Evolutionary conservation across 2,888 invertebrate species (phyloP).

Genomic region (Meandrusa payeni): DNA sequence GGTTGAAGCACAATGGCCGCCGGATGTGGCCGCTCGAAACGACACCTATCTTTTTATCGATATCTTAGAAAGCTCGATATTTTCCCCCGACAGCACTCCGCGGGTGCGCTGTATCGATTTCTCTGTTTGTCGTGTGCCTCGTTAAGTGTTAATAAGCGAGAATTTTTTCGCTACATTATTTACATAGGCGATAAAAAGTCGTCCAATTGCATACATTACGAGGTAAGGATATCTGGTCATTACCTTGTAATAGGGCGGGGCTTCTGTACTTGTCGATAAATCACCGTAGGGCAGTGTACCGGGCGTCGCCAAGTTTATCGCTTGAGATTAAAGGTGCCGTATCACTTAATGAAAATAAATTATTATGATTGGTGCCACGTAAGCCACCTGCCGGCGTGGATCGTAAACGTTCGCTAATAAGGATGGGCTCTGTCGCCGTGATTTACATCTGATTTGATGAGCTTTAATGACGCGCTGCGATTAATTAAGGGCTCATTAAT

Average conservation of each 20-base stretch:
- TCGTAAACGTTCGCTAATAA: conserved; percentile 36
- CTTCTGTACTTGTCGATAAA: conserved; percentile 37
- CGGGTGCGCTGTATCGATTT: conserved; percentile 19
- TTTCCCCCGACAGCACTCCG: conserved; percentile 68
- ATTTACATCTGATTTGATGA: conserved; percentile 30
- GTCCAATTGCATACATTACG: conserved; percentile 24
- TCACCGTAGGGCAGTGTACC: conserved; percentile 34
- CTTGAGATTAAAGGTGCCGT: conserved; percentile 42
- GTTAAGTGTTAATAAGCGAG: conserved; percentile 18
- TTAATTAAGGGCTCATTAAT: conserved; percentile 28
- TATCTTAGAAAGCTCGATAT: conserved; percentile 76
- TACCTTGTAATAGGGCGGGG: conserved; percentile 33
- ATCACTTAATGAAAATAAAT: conserved; percentile 57
- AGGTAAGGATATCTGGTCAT: conserved; percentile 30
- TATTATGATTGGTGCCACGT: conserved; percentile 49
- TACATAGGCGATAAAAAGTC: conserved; percentile 17
- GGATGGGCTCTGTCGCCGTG: conserved; percentile 29
- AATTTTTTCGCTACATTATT: conserved; percentile 17
- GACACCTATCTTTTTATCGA: conserved; percentile 80
- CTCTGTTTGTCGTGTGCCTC: conserved; percentile 16
- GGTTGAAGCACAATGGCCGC: conserved; percentile 72
- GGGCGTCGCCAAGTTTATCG: conserved; percentile 32
- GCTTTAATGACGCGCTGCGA: conserved; percentile 20
- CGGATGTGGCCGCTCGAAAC: conserved; percentile 78
- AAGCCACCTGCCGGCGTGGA: conserved; percentile 30